phyloP scores from a whole-genome alignment of 2,888 invertebrate genomes.

The Hyppa rectilinea region DNA sequence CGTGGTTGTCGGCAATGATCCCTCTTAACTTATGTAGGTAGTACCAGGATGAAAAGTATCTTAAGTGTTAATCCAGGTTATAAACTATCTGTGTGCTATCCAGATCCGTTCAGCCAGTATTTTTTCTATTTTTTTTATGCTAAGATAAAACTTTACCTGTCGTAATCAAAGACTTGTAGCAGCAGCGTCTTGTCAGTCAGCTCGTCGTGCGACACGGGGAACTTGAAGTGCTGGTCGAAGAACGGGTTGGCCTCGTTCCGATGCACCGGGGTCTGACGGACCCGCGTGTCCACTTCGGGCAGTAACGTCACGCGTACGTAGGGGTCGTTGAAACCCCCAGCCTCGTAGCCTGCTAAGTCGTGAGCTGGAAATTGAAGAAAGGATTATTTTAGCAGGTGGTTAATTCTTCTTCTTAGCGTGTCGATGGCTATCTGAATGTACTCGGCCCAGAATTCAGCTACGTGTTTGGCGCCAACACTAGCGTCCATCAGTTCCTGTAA shows the following conservation, averaged over 20 bases:
- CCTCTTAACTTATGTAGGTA: too few relatives aligned
- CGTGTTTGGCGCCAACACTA: too few relatives aligned
- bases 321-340: slow-evolving; percentile 97
- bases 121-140: too few relatives aligned
- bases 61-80: too few relatives aligned
- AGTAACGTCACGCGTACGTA: slow-evolving; percentile 95
- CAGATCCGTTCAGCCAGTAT: too few relatives aligned
- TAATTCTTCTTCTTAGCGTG: too few relatives aligned
- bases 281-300: slow-evolving; percentile 96
- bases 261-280: slow-evolving; percentile 96
- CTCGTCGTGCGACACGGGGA: slow-evolving; percentile 97
- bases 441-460: too few relatives aligned
- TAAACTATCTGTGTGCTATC: too few relatives aligned
- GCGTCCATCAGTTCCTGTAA: too few relatives aligned
- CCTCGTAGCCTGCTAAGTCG: slow-evolving; percentile 95
- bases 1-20: too few relatives aligned
- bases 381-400: background rate
- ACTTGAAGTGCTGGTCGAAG: slow-evolving; percentile 98
- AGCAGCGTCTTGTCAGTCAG: slow-evolving; percentile 94
- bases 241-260: slow-evolving; percentile 96
- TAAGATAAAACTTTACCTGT: slow-evolving; percentile 76
- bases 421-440: too few relatives aligned
- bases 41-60: too few relatives aligned
- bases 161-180: slow-evolving; percentile 93
- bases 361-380: slow-evolving; percentile 90